phyloP scores from a whole-genome alignment of 2,888 invertebrate species.

The Crocallis elinguaria region DNA sequence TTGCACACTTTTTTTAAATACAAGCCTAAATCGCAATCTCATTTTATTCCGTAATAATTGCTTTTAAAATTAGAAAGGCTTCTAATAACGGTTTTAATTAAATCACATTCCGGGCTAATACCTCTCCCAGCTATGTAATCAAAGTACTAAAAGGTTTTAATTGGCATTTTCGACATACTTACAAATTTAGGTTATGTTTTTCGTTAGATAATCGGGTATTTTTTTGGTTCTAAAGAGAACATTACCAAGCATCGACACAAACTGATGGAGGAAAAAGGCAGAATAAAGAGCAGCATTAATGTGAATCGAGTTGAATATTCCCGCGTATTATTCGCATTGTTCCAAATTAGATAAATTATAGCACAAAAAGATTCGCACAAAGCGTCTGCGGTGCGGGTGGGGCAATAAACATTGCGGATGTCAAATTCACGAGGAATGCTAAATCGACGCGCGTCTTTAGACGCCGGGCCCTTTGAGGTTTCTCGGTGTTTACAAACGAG shows the following conservation, averaged over 20 bases:
- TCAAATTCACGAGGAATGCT: slow-evolving; percentile 73
- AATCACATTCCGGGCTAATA: not conserved
- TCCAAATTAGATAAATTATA: slow-evolving; percentile 78
- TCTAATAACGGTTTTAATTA: not conserved
- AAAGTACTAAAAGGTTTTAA: not conserved
- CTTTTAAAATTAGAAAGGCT: not conserved
- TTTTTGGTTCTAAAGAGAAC: not conserved
- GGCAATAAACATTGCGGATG: slow-evolving; percentile 74
- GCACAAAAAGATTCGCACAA: slow-evolving; percentile 71
- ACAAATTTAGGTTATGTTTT: not conserved
- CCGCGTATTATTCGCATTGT: slow-evolving; percentile 67
- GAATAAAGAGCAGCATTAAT: slow-evolving; percentile 40
- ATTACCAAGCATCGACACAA: slow-evolving; percentile 4
- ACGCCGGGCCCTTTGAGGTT: slow-evolving; percentile 44
- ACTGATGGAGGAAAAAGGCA: slow-evolving; percentile 21
- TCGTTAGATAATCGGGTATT: too few relatives aligned
- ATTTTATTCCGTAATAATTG: not conserved
- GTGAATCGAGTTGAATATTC: slow-evolving; percentile 55
- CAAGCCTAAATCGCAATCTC: not conserved
- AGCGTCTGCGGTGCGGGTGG: slow-evolving; percentile 59
- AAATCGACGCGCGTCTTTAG: slow-evolving; percentile 66
- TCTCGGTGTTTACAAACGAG: slow-evolving; percentile 37
- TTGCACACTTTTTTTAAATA: slow-evolving; percentile 7
- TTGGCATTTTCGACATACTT: not conserved
- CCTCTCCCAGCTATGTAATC: not conserved